Conservation (phyloP, 2,113 vertebrate species). For the Hippocampus barbouri region DNA sequence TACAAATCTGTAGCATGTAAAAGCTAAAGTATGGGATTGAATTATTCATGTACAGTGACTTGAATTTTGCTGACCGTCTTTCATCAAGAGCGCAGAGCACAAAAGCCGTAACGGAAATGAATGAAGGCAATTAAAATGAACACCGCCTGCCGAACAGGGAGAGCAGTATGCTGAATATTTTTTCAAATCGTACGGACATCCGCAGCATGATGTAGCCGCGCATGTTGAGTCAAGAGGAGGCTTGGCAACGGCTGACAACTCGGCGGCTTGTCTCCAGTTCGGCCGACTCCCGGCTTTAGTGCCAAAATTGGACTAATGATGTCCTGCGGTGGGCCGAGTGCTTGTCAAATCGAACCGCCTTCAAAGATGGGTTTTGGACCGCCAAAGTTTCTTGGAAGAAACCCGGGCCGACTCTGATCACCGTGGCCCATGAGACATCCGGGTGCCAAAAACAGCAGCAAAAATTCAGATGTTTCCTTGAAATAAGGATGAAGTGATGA, state of each 20-base stretch:
- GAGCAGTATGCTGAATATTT: neutral
- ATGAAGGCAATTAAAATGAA: neutral
- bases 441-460: conserved; percentile 9
- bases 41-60: too few relatives aligned
- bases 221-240: conserved; percentile 18
- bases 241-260: conserved; percentile 9
- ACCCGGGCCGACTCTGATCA: conserved; percentile 22
- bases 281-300: conserved; percentile 25
- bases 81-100: too few relatives aligned
- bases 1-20: neutral
- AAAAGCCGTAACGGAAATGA: too few relatives aligned
- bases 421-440: conserved; percentile 26
- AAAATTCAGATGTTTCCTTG: conserved; percentile 14
- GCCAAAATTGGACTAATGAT: conserved; percentile 49
- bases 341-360: conserved; percentile 31
- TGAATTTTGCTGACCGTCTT: too few relatives aligned
- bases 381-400: conserved; percentile 28
- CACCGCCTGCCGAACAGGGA: neutral
- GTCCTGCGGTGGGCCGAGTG: conserved; percentile 28
- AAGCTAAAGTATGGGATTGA: neutral
- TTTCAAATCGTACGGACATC: neutral
- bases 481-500: neutral
- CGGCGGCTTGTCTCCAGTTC: conserved; percentile 8
- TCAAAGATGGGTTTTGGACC: conserved; percentile 44
- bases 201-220: neutral